Evolutionary conservation across 2,888 invertebrate genomes (phyloP), one percentile per base, ranked within the genome.

Genomic region (Nomada ruficornis): DNA sequence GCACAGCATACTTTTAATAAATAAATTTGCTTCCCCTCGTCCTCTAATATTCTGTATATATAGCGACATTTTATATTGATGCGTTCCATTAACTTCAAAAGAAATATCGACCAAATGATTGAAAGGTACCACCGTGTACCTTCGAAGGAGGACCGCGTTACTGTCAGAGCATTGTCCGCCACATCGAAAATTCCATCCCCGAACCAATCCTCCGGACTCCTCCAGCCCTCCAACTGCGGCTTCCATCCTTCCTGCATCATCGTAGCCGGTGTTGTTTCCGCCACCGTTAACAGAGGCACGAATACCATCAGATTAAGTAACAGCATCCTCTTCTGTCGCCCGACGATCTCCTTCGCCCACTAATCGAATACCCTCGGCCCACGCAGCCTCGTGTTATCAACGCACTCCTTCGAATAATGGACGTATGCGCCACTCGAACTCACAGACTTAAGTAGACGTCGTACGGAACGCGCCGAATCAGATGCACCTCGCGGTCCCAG

Each of bases 281-380:
- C 75, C 77, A 75, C 64, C 36, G 71, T 87, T 29, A 90, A 79
- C 59, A 89, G 74, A 23, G 89, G 87, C 44, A 90, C 57, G 11
- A 91, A 69, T 23, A 91, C 74, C 84, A 91, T 74, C 50, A 85
- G 70, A 62, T 85, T 87, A 55, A 90, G 29, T 20, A 88, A 75
- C 77, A 89, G 86, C 90, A 91, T 93, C 77, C 83, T 90, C 29
- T 44, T 78, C 42, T 84, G 36, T 76, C 86, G 84, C 88, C 69
- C 68, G 83, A 62, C 47, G 11, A 55, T 60, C 23, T 59, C 42
- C 5, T 42, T 10, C 47, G 5, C 47, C 47, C 47, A 13, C 47
- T 13, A 47, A 13, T 13, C 0, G 7, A 7, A 7, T 29, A 5
- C 29, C 29, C 29, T 29, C 29, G 29, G 29, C 0, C 7, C 29